Percentiles rank a stretch among this genome's conserved stretches.
phyloP scores from a whole-genome alignment of 2,888 invertebrate genomes.

The Spisula subtruncata region DNA sequence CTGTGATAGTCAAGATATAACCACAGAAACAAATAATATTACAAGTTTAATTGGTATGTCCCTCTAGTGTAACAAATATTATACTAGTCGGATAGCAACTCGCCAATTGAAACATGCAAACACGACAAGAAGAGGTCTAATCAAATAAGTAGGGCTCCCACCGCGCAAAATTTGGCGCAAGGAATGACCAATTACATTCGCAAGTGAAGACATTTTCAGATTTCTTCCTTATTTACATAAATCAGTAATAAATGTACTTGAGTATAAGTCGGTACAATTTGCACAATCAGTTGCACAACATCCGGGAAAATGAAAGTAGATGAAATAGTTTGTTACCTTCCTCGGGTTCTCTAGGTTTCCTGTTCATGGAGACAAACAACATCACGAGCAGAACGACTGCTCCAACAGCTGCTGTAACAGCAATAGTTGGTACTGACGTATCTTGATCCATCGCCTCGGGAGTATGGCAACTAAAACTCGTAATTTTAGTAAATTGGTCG shows the following conservation, averaged over 20 bases:
- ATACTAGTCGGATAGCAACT: too few species aligned
- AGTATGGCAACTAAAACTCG: background rate
- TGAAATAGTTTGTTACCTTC: conserved; percentile 51
- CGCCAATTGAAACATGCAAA: too few species aligned
- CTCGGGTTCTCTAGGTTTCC: conserved; percentile 75
- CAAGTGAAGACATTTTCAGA: background rate
- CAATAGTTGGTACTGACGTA: conserved; percentile 82
- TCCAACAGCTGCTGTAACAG: conserved; percentile 86
- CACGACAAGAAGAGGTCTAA: too few species aligned
- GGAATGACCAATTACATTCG: background rate
- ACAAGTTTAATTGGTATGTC: too few species aligned
- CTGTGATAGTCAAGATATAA: too few species aligned
- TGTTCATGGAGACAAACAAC: conserved; percentile 82
- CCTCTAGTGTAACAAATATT: too few species aligned
- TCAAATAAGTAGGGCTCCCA: too few species aligned
- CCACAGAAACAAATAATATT: too few species aligned
- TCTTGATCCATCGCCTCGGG: conserved; percentile 58
- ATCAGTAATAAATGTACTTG: background rate
- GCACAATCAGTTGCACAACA: background rate
- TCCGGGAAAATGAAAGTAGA: conserved; percentile 52
- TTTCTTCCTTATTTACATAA: background rate
- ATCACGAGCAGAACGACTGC: conserved; percentile 85
- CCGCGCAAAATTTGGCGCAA: too few species aligned
- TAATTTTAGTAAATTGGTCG: conserved; percentile 33
- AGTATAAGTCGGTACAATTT: background rate